These are phyloP conservation scores for Lasioglossum lativentre DNA, from an alignment of 2,888 invertebrate species.

Conservation along the genomic window DNA sequence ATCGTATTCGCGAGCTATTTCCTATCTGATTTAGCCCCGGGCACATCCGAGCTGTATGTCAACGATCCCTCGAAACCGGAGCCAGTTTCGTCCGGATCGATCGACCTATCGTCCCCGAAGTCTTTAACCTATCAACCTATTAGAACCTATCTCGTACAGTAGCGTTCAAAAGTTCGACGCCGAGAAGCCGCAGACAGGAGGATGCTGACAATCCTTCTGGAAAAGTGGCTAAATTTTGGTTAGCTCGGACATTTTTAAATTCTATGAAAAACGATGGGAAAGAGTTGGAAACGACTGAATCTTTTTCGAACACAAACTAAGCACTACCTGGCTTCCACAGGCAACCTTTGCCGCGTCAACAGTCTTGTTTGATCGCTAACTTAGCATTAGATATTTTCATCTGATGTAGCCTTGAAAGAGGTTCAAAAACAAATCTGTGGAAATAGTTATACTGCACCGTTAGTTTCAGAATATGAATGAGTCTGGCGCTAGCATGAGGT, in stretches of 20 bases:
- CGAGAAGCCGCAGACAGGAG: neutral
- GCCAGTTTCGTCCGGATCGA: conserved; percentile 18
- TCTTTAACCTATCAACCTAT: conserved; percentile 16
- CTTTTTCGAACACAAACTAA: too few species aligned
- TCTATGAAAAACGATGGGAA: too few species aligned
- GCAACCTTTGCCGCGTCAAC: neutral
- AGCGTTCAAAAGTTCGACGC: neutral
- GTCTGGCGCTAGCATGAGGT: too few species aligned
- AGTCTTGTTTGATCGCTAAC: neutral
- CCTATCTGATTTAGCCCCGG: conserved; percentile 2
- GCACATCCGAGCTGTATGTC: conserved; percentile 14
- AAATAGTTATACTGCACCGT: too few species aligned
- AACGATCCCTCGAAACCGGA: neutral
- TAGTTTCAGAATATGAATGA: too few species aligned
- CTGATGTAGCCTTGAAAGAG: neutral
- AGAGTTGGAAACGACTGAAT: too few species aligned
- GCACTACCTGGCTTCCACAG: neutral
- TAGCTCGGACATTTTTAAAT: too few species aligned
- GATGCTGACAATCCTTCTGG: too few species aligned
- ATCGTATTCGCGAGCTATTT: neutral
- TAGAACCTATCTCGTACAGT: neutral
- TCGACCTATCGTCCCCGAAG: conserved; percentile 4
- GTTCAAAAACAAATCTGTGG: too few species aligned
- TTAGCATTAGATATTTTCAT: neutral
- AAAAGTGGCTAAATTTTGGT: too few species aligned